phyloP scores from a whole-genome alignment of 2,888 invertebrate genomes.

The Drosophila pullipes region DNA sequence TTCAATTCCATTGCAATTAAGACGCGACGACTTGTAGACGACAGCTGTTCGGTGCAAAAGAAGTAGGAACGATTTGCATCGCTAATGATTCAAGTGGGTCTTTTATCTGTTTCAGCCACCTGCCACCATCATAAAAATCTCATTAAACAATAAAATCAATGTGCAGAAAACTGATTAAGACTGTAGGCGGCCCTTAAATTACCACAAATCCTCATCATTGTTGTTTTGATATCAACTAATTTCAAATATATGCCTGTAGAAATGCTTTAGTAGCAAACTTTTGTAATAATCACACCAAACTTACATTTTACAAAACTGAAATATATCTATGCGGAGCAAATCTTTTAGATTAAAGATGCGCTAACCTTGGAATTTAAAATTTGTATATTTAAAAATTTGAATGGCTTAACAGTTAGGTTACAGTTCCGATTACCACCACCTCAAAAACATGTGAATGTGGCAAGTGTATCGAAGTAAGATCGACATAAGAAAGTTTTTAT shows the following conservation, averaged over 20 bases:
- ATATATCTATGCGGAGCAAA: too few species aligned
- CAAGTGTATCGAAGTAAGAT: background rate
- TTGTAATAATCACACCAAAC: too few species aligned
- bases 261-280: background rate
- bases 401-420: background rate
- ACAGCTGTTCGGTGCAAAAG: conserved; percentile 9
- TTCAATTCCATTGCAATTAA: conserved; percentile 40
- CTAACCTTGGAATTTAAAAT: background rate
- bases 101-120: conserved; percentile 25
- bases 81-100: conserved; percentile 56
- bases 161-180: conserved; percentile 54
- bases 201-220: conserved; percentile 39
- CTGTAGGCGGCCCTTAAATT: conserved; percentile 2
- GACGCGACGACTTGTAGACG: conserved; percentile 19
- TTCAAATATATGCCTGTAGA: background rate
- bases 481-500: background rate
- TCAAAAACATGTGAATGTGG: background rate
- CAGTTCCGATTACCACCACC: background rate
- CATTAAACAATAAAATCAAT: conserved; percentile 73
- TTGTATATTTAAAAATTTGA: background rate
- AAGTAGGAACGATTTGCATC: background rate
- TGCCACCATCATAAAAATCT: conserved; percentile 65
- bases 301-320: background rate
- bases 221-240: background rate
- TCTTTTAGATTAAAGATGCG: background rate